phyloP scores from a whole-genome alignment of 53 echinoderm and acorn worm species.

The Paracentrotus lividus region DNA sequence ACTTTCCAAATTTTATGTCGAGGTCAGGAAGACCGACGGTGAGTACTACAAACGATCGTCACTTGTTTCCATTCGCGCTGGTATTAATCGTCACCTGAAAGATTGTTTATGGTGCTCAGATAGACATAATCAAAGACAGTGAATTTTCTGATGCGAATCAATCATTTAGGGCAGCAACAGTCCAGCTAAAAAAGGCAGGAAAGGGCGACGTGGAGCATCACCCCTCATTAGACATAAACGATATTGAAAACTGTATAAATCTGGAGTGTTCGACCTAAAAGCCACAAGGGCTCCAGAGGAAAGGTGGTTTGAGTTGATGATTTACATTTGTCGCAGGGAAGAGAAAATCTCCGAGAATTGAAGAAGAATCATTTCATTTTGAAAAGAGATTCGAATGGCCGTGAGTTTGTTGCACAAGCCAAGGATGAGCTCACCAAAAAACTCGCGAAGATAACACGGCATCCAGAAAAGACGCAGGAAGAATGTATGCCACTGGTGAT shows the following conservation, averaged over 20 bases:
- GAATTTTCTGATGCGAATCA: slow-evolving; percentile 39
- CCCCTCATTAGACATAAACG: slow-evolving; percentile 26
- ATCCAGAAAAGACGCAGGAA: background rate
- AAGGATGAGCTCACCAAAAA: slow-evolving; percentile 43
- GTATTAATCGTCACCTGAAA: slow-evolving; percentile 69
- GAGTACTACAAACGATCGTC: slow-evolving; percentile 52
- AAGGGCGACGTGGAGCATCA: background rate
- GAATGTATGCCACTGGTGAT: slow-evolving; percentile 34
- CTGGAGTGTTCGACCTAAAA: background rate
- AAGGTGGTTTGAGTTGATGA: slow-evolving; percentile 21
- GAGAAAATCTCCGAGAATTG: slow-evolving; percentile 27
- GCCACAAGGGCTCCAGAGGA: background rate
- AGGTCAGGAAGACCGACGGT: slow-evolving; percentile 58
- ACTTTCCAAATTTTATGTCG: slow-evolving; percentile 60
- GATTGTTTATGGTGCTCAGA: too few species aligned
- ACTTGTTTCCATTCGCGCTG: slow-evolving; percentile 3
- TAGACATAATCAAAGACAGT: too few species aligned
- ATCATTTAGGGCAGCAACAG: background rate
- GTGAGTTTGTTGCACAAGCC: slow-evolving; percentile 34
- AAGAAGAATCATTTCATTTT: background rate
- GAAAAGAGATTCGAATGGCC: slow-evolving; percentile 29
- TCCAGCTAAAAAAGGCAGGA: background rate
- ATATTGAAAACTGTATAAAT: slow-evolving; percentile 19
- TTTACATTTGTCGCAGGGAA: slow-evolving; percentile 33
- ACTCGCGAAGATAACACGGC: slow-evolving; percentile 15